Evolutionary conservation across 1,140 invertebrate genomes (phyloP), one percentile per base, ranked within the genome.

Genomic region (Sinella curviseta): DNA sequence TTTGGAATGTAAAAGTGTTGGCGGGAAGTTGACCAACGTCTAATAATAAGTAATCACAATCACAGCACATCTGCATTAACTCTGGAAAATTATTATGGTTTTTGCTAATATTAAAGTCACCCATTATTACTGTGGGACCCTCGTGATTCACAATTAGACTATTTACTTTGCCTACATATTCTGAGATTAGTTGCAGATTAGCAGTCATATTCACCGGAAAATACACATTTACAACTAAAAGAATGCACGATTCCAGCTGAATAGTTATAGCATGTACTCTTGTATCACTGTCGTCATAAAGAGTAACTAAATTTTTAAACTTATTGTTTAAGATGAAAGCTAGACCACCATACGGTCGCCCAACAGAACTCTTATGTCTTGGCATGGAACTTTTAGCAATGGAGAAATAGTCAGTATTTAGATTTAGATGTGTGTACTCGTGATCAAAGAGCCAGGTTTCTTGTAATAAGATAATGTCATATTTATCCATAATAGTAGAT

Each of bases 161-260:
- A 12, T 30, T 31, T 31, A 70, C 3, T 70, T 70, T 70, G 26
- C 65, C 65, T 1, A 70, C 30, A 33, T 70, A 70, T 33, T 70
- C 65, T 14, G 28, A 12, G n/a, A 70, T 70, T 33, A 31, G 65
- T n/a, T 70, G 65, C 12, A 14, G 3, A 70, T 70, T 70, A 33
- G 4, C 31, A 31, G 3, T 70, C 4, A 8, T 16, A 30, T 70
- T 70, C 31, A 70, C 65, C 2, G 65, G 65, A 70, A 70, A 70
- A 33, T 70, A 70, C 12, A 70, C 65, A 70, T 70, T 70, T 17
- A 70, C 31, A n/a, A 60, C 55, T 3, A 60, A 70, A 12, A 60
- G 57, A 17, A 26, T 60, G 57, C 24, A 70, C 65, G n/a, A n/a
- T 70, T 31, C 26, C 26, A 33, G 2, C 14, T 70, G 26, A 14